Conservation (phyloP, 1,140 invertebrate species). For the Philopotamus ludificatus region DNA sequence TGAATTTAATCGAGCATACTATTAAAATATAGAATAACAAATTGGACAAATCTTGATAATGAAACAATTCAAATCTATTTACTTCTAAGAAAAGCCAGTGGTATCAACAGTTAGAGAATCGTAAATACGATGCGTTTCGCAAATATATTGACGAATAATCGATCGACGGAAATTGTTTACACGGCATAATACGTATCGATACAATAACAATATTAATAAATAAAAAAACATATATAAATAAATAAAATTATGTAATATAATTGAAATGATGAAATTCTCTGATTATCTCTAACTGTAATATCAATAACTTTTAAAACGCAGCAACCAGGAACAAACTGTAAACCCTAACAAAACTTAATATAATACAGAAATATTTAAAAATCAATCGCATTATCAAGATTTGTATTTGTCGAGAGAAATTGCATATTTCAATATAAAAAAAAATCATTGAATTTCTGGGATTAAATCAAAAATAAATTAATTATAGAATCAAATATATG, state of each 20-base stretch:
- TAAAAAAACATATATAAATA: not conserved
- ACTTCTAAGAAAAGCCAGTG: conserved; percentile 14
- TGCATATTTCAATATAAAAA: too few species aligned
- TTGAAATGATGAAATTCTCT: too few species aligned
- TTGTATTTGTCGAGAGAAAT: conserved; percentile 11
- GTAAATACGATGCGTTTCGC: too few species aligned
- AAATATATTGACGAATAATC: not conserved
- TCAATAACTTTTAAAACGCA: conserved; percentile 20
- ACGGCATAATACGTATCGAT: not conserved
- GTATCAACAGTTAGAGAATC: conserved; percentile 13
- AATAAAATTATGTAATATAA: not conserved
- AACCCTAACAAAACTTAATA: conserved; percentile 22
- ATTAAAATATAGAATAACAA: too few species aligned
- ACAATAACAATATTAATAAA: not conserved
- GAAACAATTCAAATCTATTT: conserved; percentile 1
- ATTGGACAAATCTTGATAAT: conserved; percentile 11
- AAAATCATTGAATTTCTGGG: too few species aligned
- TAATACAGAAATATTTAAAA: too few species aligned
- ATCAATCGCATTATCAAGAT: conserved; percentile 13
- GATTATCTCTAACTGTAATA: conserved; percentile 15
- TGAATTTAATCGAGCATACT: not conserved
- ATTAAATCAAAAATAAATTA: too few species aligned
- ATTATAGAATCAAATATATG: too few species aligned
- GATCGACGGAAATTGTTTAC: not conserved
- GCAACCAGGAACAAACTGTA: conserved; percentile 30